phyloP scores from a whole-genome alignment of 2,888 invertebrate species.

The Drosophila limbata region DNA sequence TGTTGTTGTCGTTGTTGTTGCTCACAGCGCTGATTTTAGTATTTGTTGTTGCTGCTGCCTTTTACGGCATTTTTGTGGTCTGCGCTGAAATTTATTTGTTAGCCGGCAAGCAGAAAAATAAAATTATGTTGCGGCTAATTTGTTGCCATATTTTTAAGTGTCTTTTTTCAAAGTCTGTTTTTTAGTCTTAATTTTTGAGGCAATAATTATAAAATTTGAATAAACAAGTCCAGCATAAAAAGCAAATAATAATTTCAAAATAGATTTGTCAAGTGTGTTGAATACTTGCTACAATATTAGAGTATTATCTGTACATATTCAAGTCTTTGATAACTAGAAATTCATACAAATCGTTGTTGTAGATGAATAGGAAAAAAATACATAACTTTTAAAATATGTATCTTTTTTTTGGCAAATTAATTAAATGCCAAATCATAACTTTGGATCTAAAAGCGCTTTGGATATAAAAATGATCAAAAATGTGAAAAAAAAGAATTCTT shows the following conservation, averaged over 20 bases:
- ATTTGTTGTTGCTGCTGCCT: slow-evolving; percentile 30
- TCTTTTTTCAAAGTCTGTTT: no score
- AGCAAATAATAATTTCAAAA: neutral
- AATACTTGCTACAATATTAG: no score
- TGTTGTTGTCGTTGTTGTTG: slow-evolving; percentile 30
- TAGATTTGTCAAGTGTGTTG: no score
- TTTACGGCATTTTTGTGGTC: slow-evolving; percentile 65
- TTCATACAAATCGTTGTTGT: no score
- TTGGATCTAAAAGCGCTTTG: neutral
- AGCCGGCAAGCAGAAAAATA: neutral
- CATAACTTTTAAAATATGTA: no score
- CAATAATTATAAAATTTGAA: neutral
- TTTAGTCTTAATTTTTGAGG: no score
- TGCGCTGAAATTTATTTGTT: slow-evolving; percentile 20
- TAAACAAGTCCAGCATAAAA: neutral
- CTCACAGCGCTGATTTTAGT: slow-evolving; percentile 15
- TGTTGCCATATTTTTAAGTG: neutral
- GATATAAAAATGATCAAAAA: neutral
- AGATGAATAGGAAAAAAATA: no score
- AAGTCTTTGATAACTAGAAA: no score
- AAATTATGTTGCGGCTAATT: slow-evolving; percentile 11
- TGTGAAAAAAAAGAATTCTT: neutral
- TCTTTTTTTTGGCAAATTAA: no score
- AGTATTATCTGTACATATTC: no score
- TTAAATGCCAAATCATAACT: no score